Percentiles rank a stretch among this genome's conserved stretches.
Evolutionary conservation across 2,888 invertebrate species (phyloP).

Genomic region (Eupithecia subfuscata): DNA sequence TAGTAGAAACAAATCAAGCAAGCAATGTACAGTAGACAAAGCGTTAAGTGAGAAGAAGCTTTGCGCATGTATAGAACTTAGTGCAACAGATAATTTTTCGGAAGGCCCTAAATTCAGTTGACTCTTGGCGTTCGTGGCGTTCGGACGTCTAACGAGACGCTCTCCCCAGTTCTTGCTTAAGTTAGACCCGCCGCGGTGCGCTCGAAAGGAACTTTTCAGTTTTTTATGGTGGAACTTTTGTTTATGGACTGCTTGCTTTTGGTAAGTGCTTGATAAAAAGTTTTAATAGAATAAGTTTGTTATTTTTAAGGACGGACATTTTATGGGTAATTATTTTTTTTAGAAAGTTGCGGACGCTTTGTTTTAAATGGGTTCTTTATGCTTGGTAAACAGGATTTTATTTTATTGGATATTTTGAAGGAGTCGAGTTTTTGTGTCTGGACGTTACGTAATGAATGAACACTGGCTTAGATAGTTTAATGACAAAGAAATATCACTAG

Average conservation of each 20-base stretch:
- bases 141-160: conserved; percentile 50
- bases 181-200: conserved; percentile 59
- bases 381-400: conserved; percentile 13
- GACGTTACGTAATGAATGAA: not conserved
- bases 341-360: conserved; percentile 22
- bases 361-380: conserved; percentile 10
- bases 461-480: not conserved
- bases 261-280: conserved; percentile 51
- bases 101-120: conserved; percentile 63
- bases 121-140: conserved; percentile 52
- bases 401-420: not conserved
- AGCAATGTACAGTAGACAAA: conserved; percentile 47
- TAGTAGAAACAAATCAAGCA: conserved; percentile 13
- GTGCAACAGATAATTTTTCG: conserved; percentile 64
- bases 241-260: conserved; percentile 53
- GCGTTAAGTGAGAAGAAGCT: conserved; percentile 42
- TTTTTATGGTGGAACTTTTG: conserved; percentile 56
- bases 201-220: conserved; percentile 52
- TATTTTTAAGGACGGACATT: conserved; percentile 23
- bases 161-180: conserved; percentile 49
- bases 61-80: conserved; percentile 67
- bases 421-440: not conserved
- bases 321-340: conserved; percentile 36
- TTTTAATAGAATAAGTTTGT: conserved; percentile 43
- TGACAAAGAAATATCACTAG: no score